A percentile compares a stretch with the other conserved stretches of the same genome.
Evolutionary conservation across 1,140 invertebrate species (phyloP).

Genomic region (Sinonovacula constricta): DNA sequence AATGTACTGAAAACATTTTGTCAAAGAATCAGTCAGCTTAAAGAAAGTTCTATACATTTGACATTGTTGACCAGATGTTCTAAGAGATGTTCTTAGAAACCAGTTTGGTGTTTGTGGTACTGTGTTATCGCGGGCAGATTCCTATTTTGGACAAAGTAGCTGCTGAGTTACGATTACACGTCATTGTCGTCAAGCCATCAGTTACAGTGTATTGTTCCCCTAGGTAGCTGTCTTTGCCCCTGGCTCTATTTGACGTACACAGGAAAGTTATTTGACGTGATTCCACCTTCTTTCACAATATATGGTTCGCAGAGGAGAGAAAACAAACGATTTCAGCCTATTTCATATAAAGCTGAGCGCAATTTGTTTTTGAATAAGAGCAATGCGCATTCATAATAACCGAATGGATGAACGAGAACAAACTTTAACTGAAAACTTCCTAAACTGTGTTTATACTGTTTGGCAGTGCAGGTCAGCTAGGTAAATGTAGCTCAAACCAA

Average conservation of each 20-base stretch:
- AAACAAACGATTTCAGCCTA: slow-evolving; percentile 3
- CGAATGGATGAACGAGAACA: neutral
- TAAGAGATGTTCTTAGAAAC: too few relatives aligned
- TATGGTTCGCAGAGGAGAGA: slow-evolving; percentile 12
- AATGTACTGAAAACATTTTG: too few relatives aligned
- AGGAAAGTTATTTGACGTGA: too few relatives aligned
- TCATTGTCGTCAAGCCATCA: too few relatives aligned
- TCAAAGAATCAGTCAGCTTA: too few relatives aligned
- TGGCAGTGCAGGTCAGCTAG: neutral
- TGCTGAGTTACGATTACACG: too few relatives aligned
- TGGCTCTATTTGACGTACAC: slow-evolving; percentile 24
- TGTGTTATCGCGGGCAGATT: too few relatives aligned
- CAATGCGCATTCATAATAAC: neutral
- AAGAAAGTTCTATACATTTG: too few relatives aligned
- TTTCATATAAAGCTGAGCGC: neutral
- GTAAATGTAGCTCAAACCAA: neutral
- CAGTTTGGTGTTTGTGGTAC: too few relatives aligned
- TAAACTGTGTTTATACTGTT: slow-evolving; percentile 6
- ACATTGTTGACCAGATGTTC: too few relatives aligned
- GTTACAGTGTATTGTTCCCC: slow-evolving; percentile 16
- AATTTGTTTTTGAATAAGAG: slow-evolving; percentile 8
- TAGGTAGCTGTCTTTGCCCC: slow-evolving; percentile 11
- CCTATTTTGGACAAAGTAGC: too few relatives aligned
- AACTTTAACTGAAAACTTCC: too few relatives aligned
- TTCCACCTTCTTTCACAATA: neutral